These are phyloP conservation scores for Zapornia atra DNA, from an alignment of 2,113 vertebrate species.

Conservation along the genomic window DNA sequence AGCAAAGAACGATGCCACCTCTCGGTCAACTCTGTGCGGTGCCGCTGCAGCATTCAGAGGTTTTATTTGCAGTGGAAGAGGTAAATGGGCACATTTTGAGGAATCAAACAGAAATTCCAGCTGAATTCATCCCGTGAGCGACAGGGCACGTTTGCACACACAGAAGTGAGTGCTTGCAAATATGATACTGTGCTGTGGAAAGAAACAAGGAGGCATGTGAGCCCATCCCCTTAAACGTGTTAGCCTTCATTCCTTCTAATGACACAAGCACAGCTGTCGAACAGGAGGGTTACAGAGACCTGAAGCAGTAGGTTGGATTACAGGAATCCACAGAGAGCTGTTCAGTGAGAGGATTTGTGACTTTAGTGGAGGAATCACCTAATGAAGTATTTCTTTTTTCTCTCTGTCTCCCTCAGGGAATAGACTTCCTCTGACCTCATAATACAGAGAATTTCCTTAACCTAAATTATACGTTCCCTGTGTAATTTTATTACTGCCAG, in stretches of 20 bases:
- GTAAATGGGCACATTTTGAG: background rate
- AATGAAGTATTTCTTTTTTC: background rate
- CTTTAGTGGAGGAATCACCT: background rate
- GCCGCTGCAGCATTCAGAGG: accelerated
- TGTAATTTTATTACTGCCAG: background rate
- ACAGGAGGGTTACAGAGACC: background rate
- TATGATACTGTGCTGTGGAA: background rate
- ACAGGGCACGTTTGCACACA: background rate
- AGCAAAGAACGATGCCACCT: background rate
- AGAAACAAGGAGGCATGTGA: background rate
- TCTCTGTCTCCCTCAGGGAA: background rate
- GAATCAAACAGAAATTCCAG: background rate
- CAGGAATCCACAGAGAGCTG: background rate
- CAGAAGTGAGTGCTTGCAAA: background rate
- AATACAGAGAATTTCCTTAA: background rate
- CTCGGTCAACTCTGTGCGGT: accelerated
- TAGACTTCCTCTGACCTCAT: background rate
- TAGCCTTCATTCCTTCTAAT: background rate
- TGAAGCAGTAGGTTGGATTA: background rate
- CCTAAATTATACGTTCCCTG: background rate
- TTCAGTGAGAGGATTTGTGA: background rate
- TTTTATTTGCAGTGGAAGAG: background rate
- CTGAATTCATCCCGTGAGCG: background rate
- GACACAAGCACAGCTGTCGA: background rate
- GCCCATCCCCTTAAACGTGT: background rate